Conservation (phyloP, 2,113 vertebrate genomes). For the Thamnaconus septentrionalis region DNA sequence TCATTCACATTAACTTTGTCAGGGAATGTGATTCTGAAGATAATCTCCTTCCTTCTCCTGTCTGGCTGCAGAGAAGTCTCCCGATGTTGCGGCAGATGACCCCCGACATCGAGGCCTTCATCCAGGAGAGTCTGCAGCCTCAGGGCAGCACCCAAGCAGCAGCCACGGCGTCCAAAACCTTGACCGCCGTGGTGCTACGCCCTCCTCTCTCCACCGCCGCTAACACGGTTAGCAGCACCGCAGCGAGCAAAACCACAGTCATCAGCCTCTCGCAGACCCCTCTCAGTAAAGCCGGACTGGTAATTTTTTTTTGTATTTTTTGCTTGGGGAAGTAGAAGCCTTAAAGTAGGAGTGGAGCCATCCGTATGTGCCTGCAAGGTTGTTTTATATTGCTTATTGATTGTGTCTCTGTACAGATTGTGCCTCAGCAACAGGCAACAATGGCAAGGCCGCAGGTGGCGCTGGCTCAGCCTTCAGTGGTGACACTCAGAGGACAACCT, state of each 20-base stretch:
- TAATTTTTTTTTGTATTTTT: slow-evolving; percentile 49
- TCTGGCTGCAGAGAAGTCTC: slow-evolving; percentile 85
- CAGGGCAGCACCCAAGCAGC: slow-evolving; percentile 76
- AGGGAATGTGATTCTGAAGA: not conserved
- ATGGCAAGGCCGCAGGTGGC: slow-evolving; percentile 86
- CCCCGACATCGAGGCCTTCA: slow-evolving; percentile 90
- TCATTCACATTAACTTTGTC: no score
- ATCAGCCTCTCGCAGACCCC: slow-evolving; percentile 86
- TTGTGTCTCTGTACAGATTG: slow-evolving; percentile 70
- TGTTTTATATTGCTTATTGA: not conserved
- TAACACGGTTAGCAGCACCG: slow-evolving; percentile 66
- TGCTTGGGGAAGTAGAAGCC: not conserved
- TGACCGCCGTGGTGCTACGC: slow-evolving; percentile 85
- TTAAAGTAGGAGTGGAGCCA: no score
- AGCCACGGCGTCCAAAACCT: slow-evolving; percentile 73
- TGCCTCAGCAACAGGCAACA: slow-evolving; percentile 83
- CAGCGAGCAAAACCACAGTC: slow-evolving; percentile 72
- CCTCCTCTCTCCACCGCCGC: slow-evolving; percentile 76
- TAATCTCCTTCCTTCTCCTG: not conserved
- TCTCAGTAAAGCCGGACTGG: slow-evolving; percentile 84
- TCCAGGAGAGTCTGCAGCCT: slow-evolving; percentile 91
- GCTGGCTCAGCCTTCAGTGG: slow-evolving; percentile 86
- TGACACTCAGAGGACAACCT: slow-evolving; percentile 81
- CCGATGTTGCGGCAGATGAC: slow-evolving; percentile 93
- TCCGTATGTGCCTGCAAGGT: not conserved